Percentiles rank a stretch among this genome's conserved stretches.
Conservation (phyloP, 2,113 vertebrate species). For the Alosa alosa region DNA sequence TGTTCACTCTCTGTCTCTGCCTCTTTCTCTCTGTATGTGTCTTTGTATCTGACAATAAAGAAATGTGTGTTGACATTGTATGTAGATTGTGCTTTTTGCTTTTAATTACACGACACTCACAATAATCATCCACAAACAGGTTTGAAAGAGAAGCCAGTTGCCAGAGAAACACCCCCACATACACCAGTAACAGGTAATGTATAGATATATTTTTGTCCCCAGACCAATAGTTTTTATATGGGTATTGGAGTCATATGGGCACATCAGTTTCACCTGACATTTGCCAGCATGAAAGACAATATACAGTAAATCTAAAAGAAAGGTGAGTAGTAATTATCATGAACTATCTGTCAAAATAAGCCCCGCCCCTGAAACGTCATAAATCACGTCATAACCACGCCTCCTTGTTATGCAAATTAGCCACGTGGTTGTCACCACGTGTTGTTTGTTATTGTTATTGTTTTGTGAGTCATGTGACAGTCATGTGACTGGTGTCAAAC, state of each 20-base stretch:
- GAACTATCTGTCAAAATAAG: too few relatives aligned
- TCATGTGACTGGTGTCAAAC: too few relatives aligned
- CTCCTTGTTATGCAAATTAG: too few relatives aligned
- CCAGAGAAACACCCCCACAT: conserved; percentile 25
- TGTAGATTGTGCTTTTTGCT: conserved; percentile 8
- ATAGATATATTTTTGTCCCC: not conserved
- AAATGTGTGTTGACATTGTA: not conserved
- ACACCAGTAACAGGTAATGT: conserved; percentile 52
- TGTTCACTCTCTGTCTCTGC: not conserved
- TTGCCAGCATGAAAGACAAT: not conserved
- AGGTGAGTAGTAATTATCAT: too few relatives aligned
- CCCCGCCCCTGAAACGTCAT: too few relatives aligned
- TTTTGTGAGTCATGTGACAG: too few relatives aligned
- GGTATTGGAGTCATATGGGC: too few relatives aligned
- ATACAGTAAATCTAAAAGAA: not conserved
- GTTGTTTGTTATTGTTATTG: too few relatives aligned
- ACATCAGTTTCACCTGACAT: not conserved
- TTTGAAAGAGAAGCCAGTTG: conserved; percentile 48
- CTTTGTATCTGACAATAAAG: not conserved
- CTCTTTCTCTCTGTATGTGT: not conserved
- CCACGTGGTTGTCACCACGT: too few relatives aligned
- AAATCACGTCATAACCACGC: too few relatives aligned
- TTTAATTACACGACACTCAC: not conserved
- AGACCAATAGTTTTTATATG: not conserved
- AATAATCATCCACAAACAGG: conserved; percentile 53